Percentiles rank a stretch among this genome's conserved stretches.
Evolutionary conservation across 1,140 invertebrate genomes (phyloP).

Genomic region (Diuraphis noxia): DNA sequence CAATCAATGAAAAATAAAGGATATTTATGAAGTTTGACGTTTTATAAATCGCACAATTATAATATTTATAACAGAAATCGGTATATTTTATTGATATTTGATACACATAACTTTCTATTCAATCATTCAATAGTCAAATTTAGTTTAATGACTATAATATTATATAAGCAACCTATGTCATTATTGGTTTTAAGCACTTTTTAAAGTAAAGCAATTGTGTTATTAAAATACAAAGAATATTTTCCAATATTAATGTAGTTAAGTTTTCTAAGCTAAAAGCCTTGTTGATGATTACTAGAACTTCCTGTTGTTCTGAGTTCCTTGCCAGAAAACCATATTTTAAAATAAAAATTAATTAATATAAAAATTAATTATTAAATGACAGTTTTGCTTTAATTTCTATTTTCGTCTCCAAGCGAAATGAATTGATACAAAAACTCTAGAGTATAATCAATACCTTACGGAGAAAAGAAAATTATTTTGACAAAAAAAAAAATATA

Average conservation of each 20-base stretch:
- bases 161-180: background rate
- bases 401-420: no score
- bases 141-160: background rate
- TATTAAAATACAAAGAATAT: background rate
- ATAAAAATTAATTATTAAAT: background rate
- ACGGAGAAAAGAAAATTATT: background rate
- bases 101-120: background rate
- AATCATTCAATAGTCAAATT: background rate
- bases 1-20: no score
- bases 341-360: background rate
- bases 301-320: background rate
- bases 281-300: background rate
- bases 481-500: background rate
- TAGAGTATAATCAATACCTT: constrained; percentile 15
- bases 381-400: background rate
- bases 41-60: background rate
- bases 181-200: background rate
- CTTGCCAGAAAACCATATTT: background rate
- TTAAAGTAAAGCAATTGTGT: background rate
- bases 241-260: background rate
- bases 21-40: no score
- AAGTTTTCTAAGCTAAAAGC: background rate
- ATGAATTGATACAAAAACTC: background rate
- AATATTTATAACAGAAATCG: no score
- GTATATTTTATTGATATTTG: no score